Evolutionary conservation across 2,797 vertebrate species (phyloP).

Genomic region (Sarcoramphus papa): DNA sequence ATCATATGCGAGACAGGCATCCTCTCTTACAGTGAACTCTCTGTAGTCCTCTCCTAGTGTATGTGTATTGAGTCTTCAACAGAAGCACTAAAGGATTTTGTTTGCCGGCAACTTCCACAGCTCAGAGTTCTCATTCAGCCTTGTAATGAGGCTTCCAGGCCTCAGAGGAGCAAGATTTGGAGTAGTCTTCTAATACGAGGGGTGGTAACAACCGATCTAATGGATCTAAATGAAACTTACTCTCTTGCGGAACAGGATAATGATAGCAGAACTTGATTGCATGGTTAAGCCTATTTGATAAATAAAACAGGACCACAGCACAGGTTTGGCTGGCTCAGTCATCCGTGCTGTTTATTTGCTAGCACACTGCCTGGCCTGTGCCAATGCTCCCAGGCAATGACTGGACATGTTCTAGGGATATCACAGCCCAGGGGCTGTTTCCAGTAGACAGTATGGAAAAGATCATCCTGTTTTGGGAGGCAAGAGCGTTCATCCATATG

Average conservation of each 20-base stretch:
- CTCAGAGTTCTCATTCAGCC: neutral
- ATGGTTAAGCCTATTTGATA: neutral
- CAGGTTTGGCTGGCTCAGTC: neutral
- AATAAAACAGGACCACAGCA: neutral
- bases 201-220: neutral
- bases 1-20: neutral
- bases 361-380: neutral
- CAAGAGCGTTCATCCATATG: neutral
- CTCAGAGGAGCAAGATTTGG: neutral
- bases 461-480: neutral
- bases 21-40: neutral
- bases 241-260: neutral
- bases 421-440: neutral
- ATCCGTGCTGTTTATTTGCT: neutral
- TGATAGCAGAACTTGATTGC: neutral
- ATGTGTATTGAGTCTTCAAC: neutral
- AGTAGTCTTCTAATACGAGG: neutral
- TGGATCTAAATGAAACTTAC: neutral
- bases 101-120: neutral
- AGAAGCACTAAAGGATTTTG: neutral
- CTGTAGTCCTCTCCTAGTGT: neutral
- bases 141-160: neutral
- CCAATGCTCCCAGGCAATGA: neutral
- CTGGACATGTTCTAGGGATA: neutral
- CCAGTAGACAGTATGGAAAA: neutral